Evolutionary conservation across 1,140 invertebrate species (phyloP), one percentile per base, ranked within the genome.

Genomic region (Glossosoma conforme): DNA sequence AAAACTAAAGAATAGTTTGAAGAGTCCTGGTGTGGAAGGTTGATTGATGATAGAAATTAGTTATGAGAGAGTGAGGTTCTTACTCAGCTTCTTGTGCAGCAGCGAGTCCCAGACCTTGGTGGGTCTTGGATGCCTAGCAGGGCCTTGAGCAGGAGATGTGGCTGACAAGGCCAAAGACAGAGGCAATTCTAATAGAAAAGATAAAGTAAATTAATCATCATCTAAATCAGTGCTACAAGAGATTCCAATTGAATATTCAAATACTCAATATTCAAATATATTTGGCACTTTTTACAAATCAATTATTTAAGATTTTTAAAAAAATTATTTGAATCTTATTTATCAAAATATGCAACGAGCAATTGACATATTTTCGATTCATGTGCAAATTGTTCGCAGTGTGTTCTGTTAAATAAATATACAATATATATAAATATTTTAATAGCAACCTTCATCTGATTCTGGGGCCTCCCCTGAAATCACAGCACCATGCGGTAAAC

Each of bases 71-170:
- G n/a, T 28, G 6, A 28, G n/a, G 25, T 33, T 5, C 32, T 38
- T 17, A 38, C 36, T 18, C 11, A 38, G 15, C 20, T 38, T 38
- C 20, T 38, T 38, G 17, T 38, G 36, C 4, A 38, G 36, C 11
- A 38, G 17, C 11, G 36, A 38, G 19, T 38, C 17, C 36, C 36
- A 38, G 10, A 38, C 36, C 13, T 18, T 15, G n/a, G n/a, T n/a
- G 4, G 36, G 36, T 18, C 10, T 9, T 18, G 36, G 36, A 5
- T 18, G n/a, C 3, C n/a, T 11, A 11, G 36, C 36, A 3, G 36
- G 24, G 24, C 6, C 6, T 8, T n/a, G 6, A 28, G 6, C n/a
- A n/a, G n/a, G 24, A 28, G 24, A 8, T n/a, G 6, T n/a, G 24
- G 24, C 24, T 8, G 24, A n/a, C 6, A 28, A 8, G 24, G n/a